Evolutionary conservation across 1,140 invertebrate genomes (phyloP), one percentile per base, ranked within the genome.

Genomic region (Bombus terrestris): DNA sequence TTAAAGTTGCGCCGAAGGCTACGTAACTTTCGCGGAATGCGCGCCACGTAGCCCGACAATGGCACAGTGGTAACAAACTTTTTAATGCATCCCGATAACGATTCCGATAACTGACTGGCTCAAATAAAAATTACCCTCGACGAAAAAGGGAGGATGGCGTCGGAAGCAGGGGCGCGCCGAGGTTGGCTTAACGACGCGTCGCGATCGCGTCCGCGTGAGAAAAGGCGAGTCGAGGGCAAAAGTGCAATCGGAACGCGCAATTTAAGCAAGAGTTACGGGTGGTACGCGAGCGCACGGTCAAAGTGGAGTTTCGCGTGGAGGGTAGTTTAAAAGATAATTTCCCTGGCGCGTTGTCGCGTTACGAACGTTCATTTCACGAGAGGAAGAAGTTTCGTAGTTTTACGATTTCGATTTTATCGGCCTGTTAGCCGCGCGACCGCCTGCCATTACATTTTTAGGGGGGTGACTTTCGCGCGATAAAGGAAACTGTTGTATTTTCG

Each of bases 291-390:
- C 37, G 35, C 47, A n/a, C 74, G 43, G 87, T 66, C 74, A 79
- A 83, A 80, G 80, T 57, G 68, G 75, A 84, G 85, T 88, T 90
- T 77, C 69, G 75, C 69, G 77, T n/a, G 81, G 81, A 81, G 86
- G 81, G 66, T 75, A 69, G 88, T 83, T 83, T 77, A 62, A 83
- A 89, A 84, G 81, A 87, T 89, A 90, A 90, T 90, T 89, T 85
- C 80, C 68, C 73, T 78, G 47, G 62, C 76, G 82, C 77, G 87
- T 75, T 77, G 75, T 78, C 82, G 87, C 68, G 66, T 43, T 47
- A 8, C 83, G 75, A 64, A 37, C 39, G 66, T 80, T 64, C 83
- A 13, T 85, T 85, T 25, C 68, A 68, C 68, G 66, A 43, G 35
- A 57, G 47, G 64, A 77, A 71, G 47, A 66, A 66, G 64, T 66